These are phyloP conservation scores for Abrostola tripartita DNA, from an alignment of 2,888 invertebrate species.

Conservation along the genomic window DNA sequence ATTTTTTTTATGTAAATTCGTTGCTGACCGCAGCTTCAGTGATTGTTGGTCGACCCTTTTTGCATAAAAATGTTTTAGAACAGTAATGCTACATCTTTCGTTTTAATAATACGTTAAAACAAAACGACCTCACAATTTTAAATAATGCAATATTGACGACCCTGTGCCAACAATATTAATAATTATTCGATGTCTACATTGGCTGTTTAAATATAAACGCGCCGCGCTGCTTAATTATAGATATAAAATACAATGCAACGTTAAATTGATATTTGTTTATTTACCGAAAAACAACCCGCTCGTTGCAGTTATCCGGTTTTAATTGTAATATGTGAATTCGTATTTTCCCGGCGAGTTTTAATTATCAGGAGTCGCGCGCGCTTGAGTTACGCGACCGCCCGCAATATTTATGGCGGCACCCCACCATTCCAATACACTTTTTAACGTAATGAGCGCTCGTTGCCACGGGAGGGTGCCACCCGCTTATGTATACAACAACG, in stretches of 20 bases:
- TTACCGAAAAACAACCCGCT: constrained; percentile 75
- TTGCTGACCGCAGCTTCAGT: constrained; percentile 46
- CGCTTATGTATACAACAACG: constrained; percentile 57
- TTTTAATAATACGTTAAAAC: constrained; percentile 5
- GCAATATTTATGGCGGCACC: constrained; percentile 86
- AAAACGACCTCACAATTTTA: constrained; percentile 2
- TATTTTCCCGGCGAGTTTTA: constrained; percentile 87
- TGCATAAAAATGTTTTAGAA: constrained; percentile 16
- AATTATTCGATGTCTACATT: constrained; percentile 27
- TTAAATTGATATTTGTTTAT: constrained; percentile 67
- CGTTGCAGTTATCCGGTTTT: constrained; percentile 81
- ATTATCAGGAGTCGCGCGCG: constrained; percentile 87
- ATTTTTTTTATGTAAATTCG: constrained; percentile 60
- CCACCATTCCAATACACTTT: constrained; percentile 87
- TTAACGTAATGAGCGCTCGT: constrained; percentile 86
- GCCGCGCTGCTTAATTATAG: constrained; percentile 46
- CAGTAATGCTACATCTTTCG: constrained; percentile 10
- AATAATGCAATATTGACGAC: constrained; percentile 14
- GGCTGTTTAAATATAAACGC: constrained; percentile 50
- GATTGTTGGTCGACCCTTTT: constrained; percentile 29
- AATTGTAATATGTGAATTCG: constrained; percentile 88
- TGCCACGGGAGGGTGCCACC: constrained; percentile 71
- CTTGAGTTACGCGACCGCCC: constrained; percentile 88
- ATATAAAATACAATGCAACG: constrained; percentile 56
- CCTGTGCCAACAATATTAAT: constrained; percentile 43